Conservation (phyloP, 1,140 invertebrate genomes). For the Drosophila sechellia region DNA sequence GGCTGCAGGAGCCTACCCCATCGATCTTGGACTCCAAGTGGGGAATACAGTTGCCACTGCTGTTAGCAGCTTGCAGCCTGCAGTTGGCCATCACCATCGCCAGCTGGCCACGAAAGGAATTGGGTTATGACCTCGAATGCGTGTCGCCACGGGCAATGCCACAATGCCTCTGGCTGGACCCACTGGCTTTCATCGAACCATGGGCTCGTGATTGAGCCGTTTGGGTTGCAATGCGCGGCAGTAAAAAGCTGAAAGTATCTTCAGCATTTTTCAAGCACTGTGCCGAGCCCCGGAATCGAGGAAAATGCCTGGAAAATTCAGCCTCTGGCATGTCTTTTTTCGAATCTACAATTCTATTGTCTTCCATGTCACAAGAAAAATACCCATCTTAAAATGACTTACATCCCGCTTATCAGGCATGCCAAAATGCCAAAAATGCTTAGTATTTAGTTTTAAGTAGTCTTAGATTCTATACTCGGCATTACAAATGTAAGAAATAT, state of each 20-base stretch:
- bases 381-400: not conserved
- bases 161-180: constrained; percentile 7
- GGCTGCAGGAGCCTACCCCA: constrained; percentile 33
- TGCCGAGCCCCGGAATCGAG: not conserved
- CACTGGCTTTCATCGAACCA: constrained; percentile 9
- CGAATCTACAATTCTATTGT: constrained; percentile 19
- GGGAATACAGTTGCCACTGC: constrained; percentile 62
- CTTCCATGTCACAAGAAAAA: not conserved
- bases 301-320: constrained; percentile 4
- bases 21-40: constrained; percentile 6
- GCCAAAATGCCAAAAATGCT: not conserved
- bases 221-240: constrained; percentile 31
- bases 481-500: not conserved
- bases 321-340: not conserved
- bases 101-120: constrained; percentile 69
- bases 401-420: not conserved
- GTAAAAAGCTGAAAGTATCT: constrained; percentile 6
- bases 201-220: constrained; percentile 65
- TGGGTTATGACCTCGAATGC: constrained; percentile 84
- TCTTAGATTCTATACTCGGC: not conserved
- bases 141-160: constrained; percentile 64
- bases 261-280: constrained; percentile 8
- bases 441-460: not conserved
- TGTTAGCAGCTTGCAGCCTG: constrained; percentile 4
- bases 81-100: constrained; percentile 42